Evolutionary conservation across 2,797 vertebrate species (phyloP), one percentile per base, ranked within the genome.

Genomic region (Pantherophis vulpinus): DNA sequence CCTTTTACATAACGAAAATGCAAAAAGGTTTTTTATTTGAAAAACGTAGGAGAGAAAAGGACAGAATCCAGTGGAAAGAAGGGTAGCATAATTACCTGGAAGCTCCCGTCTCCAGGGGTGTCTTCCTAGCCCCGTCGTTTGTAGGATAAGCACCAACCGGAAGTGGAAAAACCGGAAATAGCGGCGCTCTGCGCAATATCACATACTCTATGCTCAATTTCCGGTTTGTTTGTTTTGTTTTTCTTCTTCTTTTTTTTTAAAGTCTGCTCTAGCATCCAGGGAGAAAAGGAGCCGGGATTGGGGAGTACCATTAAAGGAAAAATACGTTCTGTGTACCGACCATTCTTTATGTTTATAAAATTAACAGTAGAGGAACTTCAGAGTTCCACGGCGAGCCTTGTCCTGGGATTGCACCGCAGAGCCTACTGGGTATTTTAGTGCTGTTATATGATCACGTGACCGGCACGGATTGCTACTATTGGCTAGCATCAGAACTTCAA

Each of bases 371-470:
- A 51, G 18, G 42, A n/a, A 14, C 16, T 47, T 3, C 13, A 23
- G 0, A 14, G 27, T 56, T n/a, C 63, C n/a, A 74, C 20, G 8
- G 2, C 58, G 10, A 29, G 5, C 37, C n/a, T 0, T 4, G 0
- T 66, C 0, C 2, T 37, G 0, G 0, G 5, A 25, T 12, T 2
- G 0, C 7, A 3, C 88, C 16, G 20, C 32, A 55, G n/a, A 32
- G 58, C 74, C 11, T 56, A 32, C 23, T 92, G 66, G 58, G 58
- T 1, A 5, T 37, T 92, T 42, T 86, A 66, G 92, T 86, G 2
- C 4, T 47, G 47, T n/a, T 47, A 42, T 42, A 14, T 56, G 7
- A n/a, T 55, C 86, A 59, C 12, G 32, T 14, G 20, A 2, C 29
- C 32, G 32, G 7, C 1, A 7, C 8, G 88, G 18, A 14, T 25